Percentiles rank a stretch among this genome's conserved stretches.
Evolutionary conservation across 2,797 vertebrate species (phyloP).

Genomic region (Emys orbicularis): DNA sequence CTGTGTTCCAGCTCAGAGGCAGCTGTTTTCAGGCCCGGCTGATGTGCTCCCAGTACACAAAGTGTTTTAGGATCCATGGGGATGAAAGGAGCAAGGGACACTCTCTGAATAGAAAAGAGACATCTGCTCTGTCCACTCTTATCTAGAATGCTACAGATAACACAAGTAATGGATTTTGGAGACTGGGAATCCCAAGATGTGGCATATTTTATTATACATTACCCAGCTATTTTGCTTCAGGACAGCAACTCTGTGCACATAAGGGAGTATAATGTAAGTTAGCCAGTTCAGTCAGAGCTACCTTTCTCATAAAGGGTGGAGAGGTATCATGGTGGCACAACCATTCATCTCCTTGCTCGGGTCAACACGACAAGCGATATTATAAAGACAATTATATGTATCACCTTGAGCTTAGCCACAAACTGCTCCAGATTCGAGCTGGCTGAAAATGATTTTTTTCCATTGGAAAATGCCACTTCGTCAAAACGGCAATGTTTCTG

Average conservation of each 20-base stretch:
- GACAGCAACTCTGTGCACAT: neutral
- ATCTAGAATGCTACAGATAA: neutral
- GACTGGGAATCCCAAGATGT: neutral
- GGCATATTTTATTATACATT: neutral
- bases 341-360: neutral
- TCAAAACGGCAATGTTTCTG: too few species aligned
- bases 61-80: neutral
- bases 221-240: neutral
- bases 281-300: neutral
- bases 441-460: too few species aligned
- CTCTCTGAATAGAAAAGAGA: neutral
- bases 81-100: neutral
- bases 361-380: neutral
- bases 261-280: neutral
- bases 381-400: fast-evolving
- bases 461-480: too few species aligned
- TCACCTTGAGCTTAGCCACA: neutral
- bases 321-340: neutral
- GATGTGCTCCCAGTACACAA: neutral
- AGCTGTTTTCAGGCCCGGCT: neutral
- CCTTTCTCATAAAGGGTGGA: neutral
- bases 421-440: too few species aligned
- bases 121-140: neutral
- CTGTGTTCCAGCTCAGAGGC: neutral
- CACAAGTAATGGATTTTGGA: neutral